phyloP scores from a whole-genome alignment of 2,797 vertebrate genomes.

The Lepus oiostolus region DNA sequence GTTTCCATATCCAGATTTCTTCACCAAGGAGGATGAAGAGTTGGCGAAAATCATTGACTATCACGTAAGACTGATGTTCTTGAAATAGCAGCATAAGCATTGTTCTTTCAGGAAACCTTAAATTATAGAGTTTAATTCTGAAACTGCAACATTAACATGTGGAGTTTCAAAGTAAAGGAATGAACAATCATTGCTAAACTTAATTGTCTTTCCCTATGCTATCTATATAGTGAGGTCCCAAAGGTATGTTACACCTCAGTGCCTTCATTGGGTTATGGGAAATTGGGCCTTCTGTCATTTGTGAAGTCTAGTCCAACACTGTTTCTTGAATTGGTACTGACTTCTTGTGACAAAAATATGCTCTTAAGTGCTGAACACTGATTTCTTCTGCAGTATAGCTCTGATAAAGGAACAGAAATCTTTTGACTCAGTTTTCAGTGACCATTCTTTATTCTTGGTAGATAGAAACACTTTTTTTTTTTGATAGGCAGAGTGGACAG shows the following conservation, averaged over 20 bases:
- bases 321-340: slow-evolving; percentile 42
- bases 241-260: not conserved
- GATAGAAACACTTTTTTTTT: slow-evolving; percentile 66
- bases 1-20: slow-evolving; percentile 73
- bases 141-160: not conserved
- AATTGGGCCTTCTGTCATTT: slow-evolving; percentile 50
- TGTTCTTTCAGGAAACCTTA: not conserved
- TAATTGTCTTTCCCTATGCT: slow-evolving; percentile 1
- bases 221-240: not conserved
- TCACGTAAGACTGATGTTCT: slow-evolving; percentile 73
- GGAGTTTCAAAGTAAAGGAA: not conserved
- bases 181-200: not conserved
- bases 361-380: slow-evolving; percentile 66
- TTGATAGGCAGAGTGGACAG: too few relatives aligned
- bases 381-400: slow-evolving; percentile 70
- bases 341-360: slow-evolving; percentile 70
- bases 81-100: not conserved
- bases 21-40: slow-evolving; percentile 71
- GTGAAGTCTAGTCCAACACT: slow-evolving; percentile 6
- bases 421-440: slow-evolving; percentile 69
- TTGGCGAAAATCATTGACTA: slow-evolving; percentile 82
- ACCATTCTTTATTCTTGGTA: slow-evolving; percentile 73
- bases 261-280: slow-evolving; percentile 27
- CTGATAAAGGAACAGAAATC: slow-evolving; percentile 66
- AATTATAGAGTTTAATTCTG: not conserved